phyloP scores from a whole-genome alignment of 2,888 invertebrate species.

The Apotomis betuletana region DNA sequence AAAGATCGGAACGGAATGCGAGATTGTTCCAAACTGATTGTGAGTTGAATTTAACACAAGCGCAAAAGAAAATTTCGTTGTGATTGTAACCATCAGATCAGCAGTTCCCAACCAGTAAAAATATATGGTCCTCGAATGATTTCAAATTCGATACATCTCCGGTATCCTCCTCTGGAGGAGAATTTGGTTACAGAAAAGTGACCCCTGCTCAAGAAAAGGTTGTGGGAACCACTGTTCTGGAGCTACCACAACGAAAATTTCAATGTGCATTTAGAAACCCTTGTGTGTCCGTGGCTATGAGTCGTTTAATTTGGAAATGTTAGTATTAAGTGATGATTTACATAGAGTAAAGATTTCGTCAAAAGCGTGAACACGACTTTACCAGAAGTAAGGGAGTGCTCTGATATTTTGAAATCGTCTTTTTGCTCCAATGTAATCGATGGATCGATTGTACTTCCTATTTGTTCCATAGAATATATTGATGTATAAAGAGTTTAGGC shows the following conservation, averaged over 20 bases:
- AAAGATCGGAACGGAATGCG: background rate
- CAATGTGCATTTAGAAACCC: constrained; percentile 10
- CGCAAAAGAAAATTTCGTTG: background rate
- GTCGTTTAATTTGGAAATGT: constrained; percentile 1
- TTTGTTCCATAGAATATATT: background rate
- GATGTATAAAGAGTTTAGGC: no score
- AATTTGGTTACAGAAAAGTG: no score
- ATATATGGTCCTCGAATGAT: no score
- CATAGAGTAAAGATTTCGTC: no score
- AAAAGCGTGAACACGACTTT: no score
- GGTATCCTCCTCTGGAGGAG: background rate
- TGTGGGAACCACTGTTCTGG: no score
- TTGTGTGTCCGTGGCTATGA: background rate
- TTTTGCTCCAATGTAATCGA: no score
- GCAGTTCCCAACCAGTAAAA: background rate
- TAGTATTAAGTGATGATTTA: background rate
- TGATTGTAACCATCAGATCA: background rate
- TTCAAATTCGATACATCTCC: no score
- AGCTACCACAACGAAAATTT: background rate
- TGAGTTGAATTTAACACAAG: background rate
- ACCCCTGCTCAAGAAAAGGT: no score
- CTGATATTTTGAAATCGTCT: no score
- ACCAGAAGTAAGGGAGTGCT: no score
- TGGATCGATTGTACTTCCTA: no score
- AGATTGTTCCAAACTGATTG: background rate